Evolutionary conservation across 2,888 invertebrate species (phyloP).

Genomic region (Andrena minutula): DNA sequence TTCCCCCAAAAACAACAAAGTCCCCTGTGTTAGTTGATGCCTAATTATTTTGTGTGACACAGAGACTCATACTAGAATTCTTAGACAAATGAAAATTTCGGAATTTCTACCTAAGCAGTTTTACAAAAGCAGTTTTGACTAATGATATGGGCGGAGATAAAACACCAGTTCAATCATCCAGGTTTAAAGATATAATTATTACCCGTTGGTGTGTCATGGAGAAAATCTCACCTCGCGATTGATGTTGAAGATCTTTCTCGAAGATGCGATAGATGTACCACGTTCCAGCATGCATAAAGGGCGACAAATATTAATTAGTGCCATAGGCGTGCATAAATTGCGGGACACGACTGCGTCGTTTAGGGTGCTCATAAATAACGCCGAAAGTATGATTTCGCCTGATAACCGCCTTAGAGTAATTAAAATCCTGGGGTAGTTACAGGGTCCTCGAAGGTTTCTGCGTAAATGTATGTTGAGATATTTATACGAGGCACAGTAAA

Average conservation of each 20-base stretch:
- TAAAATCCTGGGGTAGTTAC: slow-evolving; percentile 66
- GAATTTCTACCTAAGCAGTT: neutral
- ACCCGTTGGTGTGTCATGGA: neutral
- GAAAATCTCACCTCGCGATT: slow-evolving; percentile 1
- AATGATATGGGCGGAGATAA: neutral
- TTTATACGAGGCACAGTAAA: slow-evolving; percentile 51
- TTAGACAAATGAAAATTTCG: neutral
- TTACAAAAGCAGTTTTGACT: neutral
- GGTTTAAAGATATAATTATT: slow-evolving; percentile 27
- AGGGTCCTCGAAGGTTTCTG: neutral
- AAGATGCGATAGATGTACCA: slow-evolving; percentile 49
- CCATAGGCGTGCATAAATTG: slow-evolving; percentile 73
- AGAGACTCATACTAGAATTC: neutral
- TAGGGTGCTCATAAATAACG: slow-evolving; percentile 81
- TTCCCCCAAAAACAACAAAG: too few species aligned
- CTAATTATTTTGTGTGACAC: too few species aligned
- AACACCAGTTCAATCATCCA: neutral
- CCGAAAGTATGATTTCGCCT: slow-evolving; percentile 78
- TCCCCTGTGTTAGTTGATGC: too few species aligned
- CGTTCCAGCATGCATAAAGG: slow-evolving; percentile 61
- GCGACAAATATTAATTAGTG: slow-evolving; percentile 84
- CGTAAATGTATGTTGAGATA: slow-evolving; percentile 48
- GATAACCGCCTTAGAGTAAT: slow-evolving; percentile 76
- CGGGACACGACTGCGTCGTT: slow-evolving; percentile 66
- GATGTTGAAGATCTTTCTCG: slow-evolving; percentile 10